phyloP scores from a whole-genome alignment of 2,888 invertebrate genomes.

The Acleris holmiana region DNA sequence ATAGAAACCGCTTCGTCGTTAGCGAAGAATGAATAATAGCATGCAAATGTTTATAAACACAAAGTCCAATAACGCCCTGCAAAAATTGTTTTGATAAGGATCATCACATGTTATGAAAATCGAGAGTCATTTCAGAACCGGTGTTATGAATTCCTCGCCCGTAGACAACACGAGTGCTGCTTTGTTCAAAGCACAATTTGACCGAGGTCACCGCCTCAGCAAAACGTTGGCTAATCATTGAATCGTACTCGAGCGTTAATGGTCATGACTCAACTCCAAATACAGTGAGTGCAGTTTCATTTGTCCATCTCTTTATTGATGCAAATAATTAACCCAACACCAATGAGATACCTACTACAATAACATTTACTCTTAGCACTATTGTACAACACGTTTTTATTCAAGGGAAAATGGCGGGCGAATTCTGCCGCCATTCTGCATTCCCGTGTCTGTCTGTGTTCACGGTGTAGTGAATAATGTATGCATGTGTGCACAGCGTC shows the following conservation, averaged over 20 bases:
- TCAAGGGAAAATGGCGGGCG: conserved; percentile 57
- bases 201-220: conserved; percentile 74
- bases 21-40: conserved; percentile 9
- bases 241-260: conserved; percentile 49
- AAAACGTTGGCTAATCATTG: conserved; percentile 72
- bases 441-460: conserved; percentile 53
- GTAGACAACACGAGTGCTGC: conserved; percentile 57
- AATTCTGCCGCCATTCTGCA: conserved; percentile 55
- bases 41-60: conserved; percentile 43
- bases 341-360: background rate
- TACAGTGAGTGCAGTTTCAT: background rate
- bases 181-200: conserved; percentile 74
- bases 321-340: background rate
- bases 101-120: conserved; percentile 45
- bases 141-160: conserved; percentile 52
- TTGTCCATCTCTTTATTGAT: background rate
- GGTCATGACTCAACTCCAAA: conserved; percentile 23
- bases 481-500: conserved; percentile 55
- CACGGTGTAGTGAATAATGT: conserved; percentile 39
- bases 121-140: conserved; percentile 46
- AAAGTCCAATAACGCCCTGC: conserved; percentile 23
- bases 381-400: background rate
- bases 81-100: conserved; percentile 46
- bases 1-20: conserved; percentile 1
- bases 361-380: background rate